Conservation (phyloP, 2,113 vertebrate species). For the Camelus bactrianus region DNA sequence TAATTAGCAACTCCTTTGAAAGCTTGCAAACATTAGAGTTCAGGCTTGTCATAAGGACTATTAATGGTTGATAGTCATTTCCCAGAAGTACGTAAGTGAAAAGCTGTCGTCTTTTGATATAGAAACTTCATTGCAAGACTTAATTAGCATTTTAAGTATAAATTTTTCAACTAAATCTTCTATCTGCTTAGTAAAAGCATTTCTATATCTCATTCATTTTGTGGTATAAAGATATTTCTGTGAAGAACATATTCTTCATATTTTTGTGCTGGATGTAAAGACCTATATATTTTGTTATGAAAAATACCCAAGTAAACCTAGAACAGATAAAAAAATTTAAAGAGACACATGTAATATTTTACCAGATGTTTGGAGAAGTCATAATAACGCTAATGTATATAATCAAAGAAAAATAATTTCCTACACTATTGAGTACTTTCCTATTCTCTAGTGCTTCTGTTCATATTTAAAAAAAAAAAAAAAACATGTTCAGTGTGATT, state of each 20-base stretch:
- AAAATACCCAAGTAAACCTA: constrained; percentile 21
- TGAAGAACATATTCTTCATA: neutral
- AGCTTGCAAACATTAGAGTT: constrained; percentile 69
- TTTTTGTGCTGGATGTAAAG: neutral
- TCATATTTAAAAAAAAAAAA: neutral
- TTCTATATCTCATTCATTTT: constrained; percentile 32
- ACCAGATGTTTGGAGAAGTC: constrained; percentile 32
- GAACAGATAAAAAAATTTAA: constrained; percentile 2
- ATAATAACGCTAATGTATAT: neutral
- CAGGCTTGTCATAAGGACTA: constrained; percentile 68
- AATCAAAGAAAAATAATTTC: neutral
- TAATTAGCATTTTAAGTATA: constrained; percentile 68
- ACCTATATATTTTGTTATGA: neutral
- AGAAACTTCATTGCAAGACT: constrained; percentile 62
- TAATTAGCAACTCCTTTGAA: constrained; percentile 69
- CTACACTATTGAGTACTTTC: neutral
- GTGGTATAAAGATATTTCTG: constrained; percentile 10
- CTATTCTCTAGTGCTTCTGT: neutral
- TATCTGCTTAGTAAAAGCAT: neutral
- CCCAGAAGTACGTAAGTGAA: constrained; percentile 56
- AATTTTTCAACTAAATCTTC: constrained; percentile 55
- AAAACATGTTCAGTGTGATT: constrained; percentile 62
- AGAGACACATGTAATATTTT: neutral
- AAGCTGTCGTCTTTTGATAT: constrained; percentile 43
- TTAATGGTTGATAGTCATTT: constrained; percentile 73